Evolutionary conservation across 2,797 vertebrate species (phyloP), one percentile per base, ranked within the genome.

Genomic region (Accipiter badius): DNA sequence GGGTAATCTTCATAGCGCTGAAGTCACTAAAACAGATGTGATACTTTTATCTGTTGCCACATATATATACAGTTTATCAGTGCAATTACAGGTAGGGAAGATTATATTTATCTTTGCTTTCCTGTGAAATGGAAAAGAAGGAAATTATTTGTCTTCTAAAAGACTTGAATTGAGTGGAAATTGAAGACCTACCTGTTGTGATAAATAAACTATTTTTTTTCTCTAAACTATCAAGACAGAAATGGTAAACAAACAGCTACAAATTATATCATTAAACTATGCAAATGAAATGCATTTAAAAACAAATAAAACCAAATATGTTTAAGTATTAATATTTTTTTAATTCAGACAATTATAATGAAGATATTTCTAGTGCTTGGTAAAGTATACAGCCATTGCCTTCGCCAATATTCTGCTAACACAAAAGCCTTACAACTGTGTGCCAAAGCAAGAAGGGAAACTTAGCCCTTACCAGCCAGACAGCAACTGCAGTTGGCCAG

Each of bases 51-150:
- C 94, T 91, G 28, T 87, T 81, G 61, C 66, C 65, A 82, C 33
- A 62, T 52, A 81, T 82, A 83, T 77, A 91, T 42, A 80, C 57
- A 78, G 80, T 92, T 96, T 97, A 95, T 97, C 94, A 93, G 61
- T 69, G 73, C 74, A 97, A 93, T 96, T 96, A 96, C 85, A 90
- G 89, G 67, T 63, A 76, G 9, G 47, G 67, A 84, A 93, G 81
- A 95, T 93, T 73, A 76, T 89, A 61, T 95, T 89, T 95, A 84
- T 93, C 90, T 87, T 93, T 67, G 7, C 71, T 95, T 95, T 70
- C 74, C 61, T 72, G 26, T 82, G 82, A 85, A 94, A 90, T 81
- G 42, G 66, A 76, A 89, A 88, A 72, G 25, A 40, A 74, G 22
- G 49, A 87, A 89, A 93, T 89, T 61, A 85, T 96, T 93, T 91